Evolutionary conservation across 1,140 invertebrate genomes (phyloP).

Genomic region (Eciton burchellii): DNA sequence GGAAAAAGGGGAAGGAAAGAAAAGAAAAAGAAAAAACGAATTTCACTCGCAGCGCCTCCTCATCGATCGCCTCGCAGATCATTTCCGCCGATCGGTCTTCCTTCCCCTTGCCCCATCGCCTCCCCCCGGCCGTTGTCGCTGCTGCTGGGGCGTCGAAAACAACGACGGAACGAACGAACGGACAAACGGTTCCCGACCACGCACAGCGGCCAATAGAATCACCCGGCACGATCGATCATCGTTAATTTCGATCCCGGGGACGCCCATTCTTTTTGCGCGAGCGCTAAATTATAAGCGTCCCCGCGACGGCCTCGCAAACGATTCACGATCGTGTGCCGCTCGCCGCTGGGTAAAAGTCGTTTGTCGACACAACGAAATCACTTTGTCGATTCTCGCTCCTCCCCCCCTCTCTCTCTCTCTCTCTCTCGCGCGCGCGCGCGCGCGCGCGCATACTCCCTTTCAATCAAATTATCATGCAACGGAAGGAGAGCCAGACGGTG

Average conservation of each 20-base stretch:
- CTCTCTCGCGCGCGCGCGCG: too few species aligned
- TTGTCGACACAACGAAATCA: constrained; percentile 65
- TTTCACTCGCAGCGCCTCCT: constrained; percentile 39
- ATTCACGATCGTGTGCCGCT: constrained; percentile 45
- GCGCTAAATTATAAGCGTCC: constrained; percentile 53
- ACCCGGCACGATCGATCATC: constrained; percentile 58
- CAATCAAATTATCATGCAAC: constrained; percentile 41
- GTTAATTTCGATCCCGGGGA: constrained; percentile 57
- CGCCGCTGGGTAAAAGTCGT: constrained; percentile 44
- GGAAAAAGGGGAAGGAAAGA: too few species aligned
- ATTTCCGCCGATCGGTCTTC: constrained; percentile 34
- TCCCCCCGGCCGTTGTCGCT: background rate
- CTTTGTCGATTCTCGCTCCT: constrained; percentile 38
- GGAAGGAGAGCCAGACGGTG: constrained; percentile 3
- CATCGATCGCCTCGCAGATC: constrained; percentile 47
- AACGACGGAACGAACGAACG: background rate
- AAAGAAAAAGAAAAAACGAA: constrained; percentile 43
- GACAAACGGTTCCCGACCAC: constrained; percentile 40
- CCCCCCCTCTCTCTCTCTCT: background rate
- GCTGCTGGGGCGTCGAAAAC: constrained; percentile 6
- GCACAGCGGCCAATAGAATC: constrained; percentile 61
- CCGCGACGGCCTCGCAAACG: constrained; percentile 32
- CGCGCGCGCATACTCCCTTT: too few species aligned
- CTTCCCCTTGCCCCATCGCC: background rate
- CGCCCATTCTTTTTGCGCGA: constrained; percentile 48